Conservation (phyloP, 2,888 invertebrate species). For the Dryadula phaetusa region DNA sequence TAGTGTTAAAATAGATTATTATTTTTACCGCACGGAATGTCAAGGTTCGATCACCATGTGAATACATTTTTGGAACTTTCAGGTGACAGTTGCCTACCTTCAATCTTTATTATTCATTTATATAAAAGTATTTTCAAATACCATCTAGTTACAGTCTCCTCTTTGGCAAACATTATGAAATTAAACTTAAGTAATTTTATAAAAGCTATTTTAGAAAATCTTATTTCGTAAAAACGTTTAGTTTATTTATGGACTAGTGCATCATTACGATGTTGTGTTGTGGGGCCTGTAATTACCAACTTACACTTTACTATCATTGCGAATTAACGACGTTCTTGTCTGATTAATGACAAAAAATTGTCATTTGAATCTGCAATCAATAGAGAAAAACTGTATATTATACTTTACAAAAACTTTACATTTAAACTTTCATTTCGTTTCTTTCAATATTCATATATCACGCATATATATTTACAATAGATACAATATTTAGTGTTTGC, state of each 20-base stretch:
- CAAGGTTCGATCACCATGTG: conserved; percentile 79
- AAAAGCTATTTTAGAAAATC: conserved; percentile 7
- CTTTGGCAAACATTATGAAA: background rate
- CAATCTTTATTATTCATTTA: background rate
- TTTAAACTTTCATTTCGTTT: background rate
- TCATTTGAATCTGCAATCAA: conserved; percentile 7
- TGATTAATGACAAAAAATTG: conserved; percentile 20
- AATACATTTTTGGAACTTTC: conserved; percentile 69
- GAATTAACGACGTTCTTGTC: conserved; percentile 8
- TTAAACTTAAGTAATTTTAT: background rate
- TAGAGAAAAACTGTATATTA: too few relatives aligned
- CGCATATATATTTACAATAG: background rate
- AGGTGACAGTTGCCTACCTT: conserved; percentile 57
- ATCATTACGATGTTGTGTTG: conserved; percentile 3
- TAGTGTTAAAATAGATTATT: conserved; percentile 71
- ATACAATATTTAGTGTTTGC: background rate
- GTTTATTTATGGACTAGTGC: background rate
- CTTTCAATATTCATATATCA: background rate
- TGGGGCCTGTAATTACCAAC: background rate
- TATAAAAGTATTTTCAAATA: background rate
- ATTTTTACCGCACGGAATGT: conserved; percentile 82
- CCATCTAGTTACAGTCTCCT: background rate
- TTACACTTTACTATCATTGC: conserved; percentile 6
- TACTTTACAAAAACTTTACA: background rate
- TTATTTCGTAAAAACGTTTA: background rate